A percentile compares a stretch with the other conserved stretches of the same genome.
Conservation (phyloP, 2,888 invertebrate genomes). For the Lasioglossum zephyrum region DNA sequence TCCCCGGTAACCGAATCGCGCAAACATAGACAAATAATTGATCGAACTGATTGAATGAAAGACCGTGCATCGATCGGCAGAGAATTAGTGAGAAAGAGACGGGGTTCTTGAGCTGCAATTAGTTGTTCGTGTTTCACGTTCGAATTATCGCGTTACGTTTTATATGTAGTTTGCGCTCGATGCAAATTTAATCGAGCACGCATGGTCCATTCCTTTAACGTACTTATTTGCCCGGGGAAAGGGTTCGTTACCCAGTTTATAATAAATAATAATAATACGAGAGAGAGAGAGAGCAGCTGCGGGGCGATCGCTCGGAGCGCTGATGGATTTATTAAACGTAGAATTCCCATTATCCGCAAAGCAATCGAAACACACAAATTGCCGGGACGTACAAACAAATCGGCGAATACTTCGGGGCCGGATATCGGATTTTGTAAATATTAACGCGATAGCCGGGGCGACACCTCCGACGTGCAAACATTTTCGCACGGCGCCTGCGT, state of each 20-base stretch:
- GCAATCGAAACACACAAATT: constrained; percentile 39
- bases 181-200: neutral
- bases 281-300: neutral
- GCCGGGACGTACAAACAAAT: constrained; percentile 40
- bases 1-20: neutral
- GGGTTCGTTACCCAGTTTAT: neutral
- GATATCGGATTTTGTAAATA: constrained; percentile 49
- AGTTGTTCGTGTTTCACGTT: neutral
- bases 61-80: neutral
- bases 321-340: constrained; percentile 45
- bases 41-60: neutral
- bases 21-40: neutral
- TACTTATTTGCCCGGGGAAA: neutral
- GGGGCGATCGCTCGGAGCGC: neutral
- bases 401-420: constrained; percentile 35
- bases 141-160: neutral
- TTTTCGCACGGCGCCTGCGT: constrained; percentile 14
- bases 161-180: neutral
- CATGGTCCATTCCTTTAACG: neutral
- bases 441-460: constrained; percentile 23
- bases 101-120: neutral
- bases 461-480: constrained; percentile 43
- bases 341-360: constrained; percentile 26
- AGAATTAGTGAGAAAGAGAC: neutral
- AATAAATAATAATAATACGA: constrained; percentile 8